Evolutionary conservation across 2,113 vertebrate species (phyloP).

Genomic region (Desmodus rotundus): DNA sequence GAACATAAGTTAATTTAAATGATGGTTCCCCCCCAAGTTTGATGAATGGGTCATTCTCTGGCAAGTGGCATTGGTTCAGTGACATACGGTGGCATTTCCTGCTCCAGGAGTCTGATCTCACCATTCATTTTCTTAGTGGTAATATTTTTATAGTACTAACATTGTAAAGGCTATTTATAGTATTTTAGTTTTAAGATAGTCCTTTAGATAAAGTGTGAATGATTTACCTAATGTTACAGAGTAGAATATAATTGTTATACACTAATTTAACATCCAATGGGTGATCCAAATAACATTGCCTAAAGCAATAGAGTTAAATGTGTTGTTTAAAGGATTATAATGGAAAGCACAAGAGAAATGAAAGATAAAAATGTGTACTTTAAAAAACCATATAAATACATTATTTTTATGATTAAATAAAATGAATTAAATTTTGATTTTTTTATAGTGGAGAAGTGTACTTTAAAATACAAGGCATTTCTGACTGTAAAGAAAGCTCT

Average conservation of each 20-base stretch:
- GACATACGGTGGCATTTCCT: not conserved
- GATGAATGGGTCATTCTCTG: not conserved
- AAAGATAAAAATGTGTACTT: not conserved
- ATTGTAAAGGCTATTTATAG: not conserved
- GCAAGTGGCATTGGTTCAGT: not conserved
- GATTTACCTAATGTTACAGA: not conserved
- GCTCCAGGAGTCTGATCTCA: not conserved
- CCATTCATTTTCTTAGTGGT: not conserved
- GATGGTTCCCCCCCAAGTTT: not conserved
- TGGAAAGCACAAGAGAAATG: not conserved
- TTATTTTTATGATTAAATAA: not conserved
- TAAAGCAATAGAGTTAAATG: not conserved
- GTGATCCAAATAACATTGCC: not conserved
- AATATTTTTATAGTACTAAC: not conserved
- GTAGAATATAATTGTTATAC: not conserved
- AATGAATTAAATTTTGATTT: not conserved
- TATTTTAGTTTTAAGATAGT: not conserved
- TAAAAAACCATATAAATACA: not conserved
- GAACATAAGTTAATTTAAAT: not conserved
- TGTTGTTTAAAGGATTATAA: not conserved
- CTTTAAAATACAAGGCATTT: not conserved
- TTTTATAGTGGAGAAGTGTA: not conserved
- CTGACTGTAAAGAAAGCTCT: not conserved
- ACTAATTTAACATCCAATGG: not conserved
- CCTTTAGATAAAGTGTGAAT: not conserved